phyloP scores from a whole-genome alignment of 2,888 invertebrate genomes.

The Diloba caeruleocephala region DNA sequence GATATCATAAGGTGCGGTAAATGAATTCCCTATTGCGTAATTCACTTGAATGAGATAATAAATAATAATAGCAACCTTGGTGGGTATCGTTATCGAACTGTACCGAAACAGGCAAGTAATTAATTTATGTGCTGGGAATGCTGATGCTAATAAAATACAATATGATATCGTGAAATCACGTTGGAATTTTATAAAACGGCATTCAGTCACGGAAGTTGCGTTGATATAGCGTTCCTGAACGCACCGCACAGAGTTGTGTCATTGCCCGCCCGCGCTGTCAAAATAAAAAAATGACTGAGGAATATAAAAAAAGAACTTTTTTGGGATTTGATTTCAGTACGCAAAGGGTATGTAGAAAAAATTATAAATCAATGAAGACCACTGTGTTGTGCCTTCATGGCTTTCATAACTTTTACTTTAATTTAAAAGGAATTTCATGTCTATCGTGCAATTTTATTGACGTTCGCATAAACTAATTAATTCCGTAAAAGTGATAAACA shows the following conservation, averaged over 20 bases:
- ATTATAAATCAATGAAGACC: slow-evolving; percentile 1
- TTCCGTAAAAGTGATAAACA: slow-evolving; percentile 37
- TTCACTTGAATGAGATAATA: slow-evolving; percentile 50
- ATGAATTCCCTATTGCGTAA: slow-evolving; percentile 32
- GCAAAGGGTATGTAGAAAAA: slow-evolving; percentile 91
- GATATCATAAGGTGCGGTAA: not conserved
- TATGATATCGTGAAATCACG: slow-evolving; percentile 71
- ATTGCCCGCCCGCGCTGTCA: slow-evolving; percentile 72
- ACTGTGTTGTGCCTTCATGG: not conserved
- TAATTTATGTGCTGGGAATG: slow-evolving; percentile 57
- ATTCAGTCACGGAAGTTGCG: slow-evolving; percentile 70
- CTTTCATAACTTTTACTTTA: not conserved
- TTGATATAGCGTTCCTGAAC: slow-evolving; percentile 62
- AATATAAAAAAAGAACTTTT: slow-evolving; percentile 88
- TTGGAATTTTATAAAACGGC: slow-evolving; percentile 64
- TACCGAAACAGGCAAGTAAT: slow-evolving; percentile 53
- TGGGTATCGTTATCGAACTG: slow-evolving; percentile 59
- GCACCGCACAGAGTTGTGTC: slow-evolving; percentile 65
- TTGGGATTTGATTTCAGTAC: slow-evolving; percentile 96
- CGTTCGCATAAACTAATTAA: slow-evolving; percentile 24
- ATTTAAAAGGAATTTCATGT: not conserved
- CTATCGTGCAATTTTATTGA: slow-evolving; percentile 14
- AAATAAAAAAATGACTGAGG: slow-evolving; percentile 80
- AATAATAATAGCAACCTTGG: slow-evolving; percentile 57
- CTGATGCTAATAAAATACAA: slow-evolving; percentile 60